These are phyloP conservation scores for Andrena bucephala DNA, from an alignment of 2,888 invertebrate species.

Conservation along the genomic window DNA sequence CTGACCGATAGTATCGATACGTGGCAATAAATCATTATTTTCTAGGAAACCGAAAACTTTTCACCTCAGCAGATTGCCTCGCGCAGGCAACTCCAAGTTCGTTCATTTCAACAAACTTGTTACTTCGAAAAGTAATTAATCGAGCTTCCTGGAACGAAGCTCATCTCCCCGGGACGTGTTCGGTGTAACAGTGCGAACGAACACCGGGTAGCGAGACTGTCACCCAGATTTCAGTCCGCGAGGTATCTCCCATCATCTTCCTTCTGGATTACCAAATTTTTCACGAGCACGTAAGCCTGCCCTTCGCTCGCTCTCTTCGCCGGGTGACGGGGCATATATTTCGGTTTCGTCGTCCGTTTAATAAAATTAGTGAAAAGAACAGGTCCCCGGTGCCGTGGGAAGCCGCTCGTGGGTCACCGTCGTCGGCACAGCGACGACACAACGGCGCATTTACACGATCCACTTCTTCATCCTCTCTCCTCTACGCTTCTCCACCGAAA, in stretches of 20 bases:
- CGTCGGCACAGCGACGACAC: conserved; percentile 57
- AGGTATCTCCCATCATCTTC: conserved; percentile 8
- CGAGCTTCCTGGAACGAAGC: too few species aligned
- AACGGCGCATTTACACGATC: conserved; percentile 58
- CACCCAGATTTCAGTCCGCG: neutral
- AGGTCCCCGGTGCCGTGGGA: conserved; percentile 80
- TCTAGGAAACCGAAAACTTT: too few species aligned
- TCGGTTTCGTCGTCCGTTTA: conserved; percentile 69
- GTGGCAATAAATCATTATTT: neutral
- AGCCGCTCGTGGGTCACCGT: conserved; percentile 81
- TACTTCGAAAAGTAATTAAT: too few species aligned
- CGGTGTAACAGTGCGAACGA: too few species aligned
- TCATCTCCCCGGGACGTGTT: too few species aligned
- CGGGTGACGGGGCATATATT: conserved; percentile 25
- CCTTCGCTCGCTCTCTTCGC: neutral
- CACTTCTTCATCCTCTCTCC: conserved; percentile 63
- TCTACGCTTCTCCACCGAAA: conserved; percentile 55
- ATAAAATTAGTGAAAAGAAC: conserved; percentile 80
- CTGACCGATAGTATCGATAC: neutral
- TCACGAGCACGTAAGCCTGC: conserved; percentile 18
- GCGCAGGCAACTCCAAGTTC: too few species aligned
- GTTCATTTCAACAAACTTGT: too few species aligned
- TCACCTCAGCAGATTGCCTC: too few species aligned
- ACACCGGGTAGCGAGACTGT: too few species aligned
- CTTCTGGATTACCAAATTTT: conserved; percentile 34